Base-by-base conservation (phyloP, 2,797 vertebrate species). In the Oreortyx pictus region DNA sequence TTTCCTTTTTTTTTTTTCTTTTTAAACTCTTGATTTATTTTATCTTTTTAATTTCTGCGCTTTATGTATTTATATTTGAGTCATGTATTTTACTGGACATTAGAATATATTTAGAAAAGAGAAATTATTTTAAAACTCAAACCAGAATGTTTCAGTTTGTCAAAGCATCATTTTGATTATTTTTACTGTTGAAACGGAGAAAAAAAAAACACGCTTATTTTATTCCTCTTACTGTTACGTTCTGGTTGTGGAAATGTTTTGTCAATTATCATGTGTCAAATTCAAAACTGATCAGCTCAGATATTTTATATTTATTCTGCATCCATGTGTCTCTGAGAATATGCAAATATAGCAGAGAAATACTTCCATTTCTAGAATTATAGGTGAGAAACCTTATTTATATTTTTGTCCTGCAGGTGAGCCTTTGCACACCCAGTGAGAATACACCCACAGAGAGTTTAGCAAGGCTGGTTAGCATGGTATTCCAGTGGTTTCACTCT, bases 401-500 rank as follows among this genome's bases (percentile, higher is more conserved):
- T 94, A 35, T 60, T 92, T 93, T 44, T 93, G 25, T 59, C 67
- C 93, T 96, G 25, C 96, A 99, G 99, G 99, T 99, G 93, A 99
- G 99, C 95, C 98, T 99, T 86, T 99, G 99, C 93, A 99, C 99
- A 4, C 99, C 99, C 75, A 99, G 99, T 54, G 99, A 99, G 96
- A 99, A 99, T 97, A 99, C 99, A 0, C 99, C 99, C 10, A 99
- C 99, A 0, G 99, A 99, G 96, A 99, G 99, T 88, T 97, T 99
- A 95, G 99, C 99, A 33, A 98, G 99, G 68, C 98, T 99, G 92
- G 99, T 99, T 93, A 99, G 99, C 96, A 99, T 99, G 99, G 98
- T 99, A 56, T 99, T 99, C 96, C 99, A 99, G 97, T 99, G 99
- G 99, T 99, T 99, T 94, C 99, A 99, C 95, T 99, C 99, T 86